Evolutionary conservation across 2,888 invertebrate genomes (phyloP), one percentile per base, ranked within the genome.

Genomic region (Lepidochitona cinerea): DNA sequence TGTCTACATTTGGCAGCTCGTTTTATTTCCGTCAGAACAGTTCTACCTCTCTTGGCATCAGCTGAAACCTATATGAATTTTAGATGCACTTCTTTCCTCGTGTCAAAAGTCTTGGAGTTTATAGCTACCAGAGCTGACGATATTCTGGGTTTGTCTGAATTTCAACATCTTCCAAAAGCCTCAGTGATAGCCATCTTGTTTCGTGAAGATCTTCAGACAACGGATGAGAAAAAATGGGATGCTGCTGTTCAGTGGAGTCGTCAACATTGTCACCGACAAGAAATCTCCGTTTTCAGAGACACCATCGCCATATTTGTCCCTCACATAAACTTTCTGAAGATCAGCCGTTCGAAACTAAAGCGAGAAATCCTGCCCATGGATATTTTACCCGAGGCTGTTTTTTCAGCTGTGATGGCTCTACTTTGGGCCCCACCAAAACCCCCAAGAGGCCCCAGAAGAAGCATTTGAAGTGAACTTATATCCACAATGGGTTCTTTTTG

Each of bases 201-300:
- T 18, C 18, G 66, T 18, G 18, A 18, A 26, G 35, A 35, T 35
- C 37, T 66, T n/a, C 66, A 66, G 37, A 37, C 66, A 1, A 66
- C 37, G 66, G 66, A 66, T 35, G 37, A 35, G 23, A 66, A 12
- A 7, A 66, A 66, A 66, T 37, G 35, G 35, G 66, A 66, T 29
- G 66, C 66, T n/a, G 66, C 66, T 4, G 23, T 66, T n/a, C 66
- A 37, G 5, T 66, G 66, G 66, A 66, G 66, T 29, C 1, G 66
- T 23, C 66, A 29, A 66, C 37, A 66, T 9, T 66, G 35, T 37
- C 12, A 35, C n/a, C 14, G 14, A 7, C 29, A 37, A n/a, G 66
- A 66, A 37, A 23, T 66, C 66, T 23, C 18, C n/a, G 35, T 37
- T 14, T 66, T 66, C 26, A 35, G 35, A 14, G 29, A 36, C 14